Percentiles rank a stretch among this genome's conserved stretches.
phyloP scores from a whole-genome alignment of 1,140 invertebrate genomes.

The Drosophila lacteicornis region DNA sequence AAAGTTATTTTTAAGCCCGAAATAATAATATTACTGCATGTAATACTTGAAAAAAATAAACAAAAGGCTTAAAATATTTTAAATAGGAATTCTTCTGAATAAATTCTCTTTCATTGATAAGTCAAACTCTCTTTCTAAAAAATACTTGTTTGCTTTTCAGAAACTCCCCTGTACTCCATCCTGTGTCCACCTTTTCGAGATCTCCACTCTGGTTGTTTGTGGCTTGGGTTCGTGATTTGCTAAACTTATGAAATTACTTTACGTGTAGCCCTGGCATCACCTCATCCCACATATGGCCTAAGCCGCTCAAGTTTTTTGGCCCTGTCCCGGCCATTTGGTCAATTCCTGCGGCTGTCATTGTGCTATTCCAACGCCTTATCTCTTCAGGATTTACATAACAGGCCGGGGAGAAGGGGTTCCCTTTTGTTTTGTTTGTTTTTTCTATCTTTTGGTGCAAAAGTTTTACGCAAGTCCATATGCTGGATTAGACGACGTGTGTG shows the following conservation, averaged over 20 bases:
- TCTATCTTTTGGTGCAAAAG: slow-evolving; percentile 57
- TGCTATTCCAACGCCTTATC: slow-evolving; percentile 83
- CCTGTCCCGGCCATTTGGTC: slow-evolving; percentile 71
- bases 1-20: too few relatives aligned
- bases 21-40: too few relatives aligned
- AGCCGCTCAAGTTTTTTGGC: slow-evolving; percentile 39
- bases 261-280: slow-evolving; percentile 60
- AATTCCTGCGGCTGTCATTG: slow-evolving; percentile 84
- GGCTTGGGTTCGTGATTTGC: slow-evolving; percentile 80
- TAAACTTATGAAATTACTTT: slow-evolving; percentile 84
- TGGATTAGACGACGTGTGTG: slow-evolving; percentile 56
- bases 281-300: slow-evolving; percentile 10
- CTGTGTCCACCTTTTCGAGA: slow-evolving; percentile 14
- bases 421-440: slow-evolving; percentile 6
- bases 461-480: slow-evolving; percentile 81
- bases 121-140: not conserved
- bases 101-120: not conserved
- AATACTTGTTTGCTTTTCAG: not conserved
- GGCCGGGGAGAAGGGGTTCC: slow-evolving; percentile 16
- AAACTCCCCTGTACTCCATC: slow-evolving; percentile 1
- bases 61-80: too few relatives aligned
- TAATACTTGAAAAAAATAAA: too few relatives aligned
- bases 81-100: too few relatives aligned
- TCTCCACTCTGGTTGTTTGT: slow-evolving; percentile 60
- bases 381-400: slow-evolving; percentile 81